Percentiles rank a stretch among this genome's conserved stretches.
phyloP scores from a whole-genome alignment of 2,888 invertebrate species.

The Slavum lentiscoides region DNA sequence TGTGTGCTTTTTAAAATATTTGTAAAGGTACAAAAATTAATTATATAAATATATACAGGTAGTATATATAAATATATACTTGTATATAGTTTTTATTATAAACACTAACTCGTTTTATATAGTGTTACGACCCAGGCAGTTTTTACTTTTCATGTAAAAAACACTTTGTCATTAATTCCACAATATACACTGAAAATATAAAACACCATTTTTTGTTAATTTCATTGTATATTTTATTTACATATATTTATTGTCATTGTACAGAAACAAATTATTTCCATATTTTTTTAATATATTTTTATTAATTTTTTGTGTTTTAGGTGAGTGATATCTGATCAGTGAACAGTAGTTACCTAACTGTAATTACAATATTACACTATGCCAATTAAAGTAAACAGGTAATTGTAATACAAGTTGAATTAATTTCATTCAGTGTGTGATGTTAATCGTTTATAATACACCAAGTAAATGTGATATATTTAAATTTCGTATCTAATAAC shows the following conservation, averaged over 20 bases:
- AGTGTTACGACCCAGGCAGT: too few relatives aligned
- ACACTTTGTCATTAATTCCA: too few relatives aligned
- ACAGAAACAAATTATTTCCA: neutral
- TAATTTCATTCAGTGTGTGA: neutral
- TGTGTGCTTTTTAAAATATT: too few relatives aligned
- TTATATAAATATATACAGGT: too few relatives aligned
- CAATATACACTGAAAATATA: neutral
- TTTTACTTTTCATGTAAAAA: too few relatives aligned
- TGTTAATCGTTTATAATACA: neutral
- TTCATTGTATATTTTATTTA: neutral
- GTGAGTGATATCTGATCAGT: conserved; percentile 6
- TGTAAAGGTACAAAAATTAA: too few relatives aligned
- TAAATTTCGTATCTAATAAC: neutral
- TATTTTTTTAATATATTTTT: neutral
- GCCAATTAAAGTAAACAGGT: neutral
- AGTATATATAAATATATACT: too few relatives aligned
- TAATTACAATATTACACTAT: neutral
- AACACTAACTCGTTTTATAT: too few relatives aligned
- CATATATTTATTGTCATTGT: neutral
- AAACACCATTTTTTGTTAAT: neutral
- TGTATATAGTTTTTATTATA: too few relatives aligned
- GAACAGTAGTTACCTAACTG: neutral
- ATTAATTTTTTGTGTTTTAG: neutral
- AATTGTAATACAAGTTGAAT: neutral
- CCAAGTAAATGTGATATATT: neutral